Base-by-base conservation (phyloP, 2,113 vertebrate genomes). In the Oreotragus oreotragus region DNA sequence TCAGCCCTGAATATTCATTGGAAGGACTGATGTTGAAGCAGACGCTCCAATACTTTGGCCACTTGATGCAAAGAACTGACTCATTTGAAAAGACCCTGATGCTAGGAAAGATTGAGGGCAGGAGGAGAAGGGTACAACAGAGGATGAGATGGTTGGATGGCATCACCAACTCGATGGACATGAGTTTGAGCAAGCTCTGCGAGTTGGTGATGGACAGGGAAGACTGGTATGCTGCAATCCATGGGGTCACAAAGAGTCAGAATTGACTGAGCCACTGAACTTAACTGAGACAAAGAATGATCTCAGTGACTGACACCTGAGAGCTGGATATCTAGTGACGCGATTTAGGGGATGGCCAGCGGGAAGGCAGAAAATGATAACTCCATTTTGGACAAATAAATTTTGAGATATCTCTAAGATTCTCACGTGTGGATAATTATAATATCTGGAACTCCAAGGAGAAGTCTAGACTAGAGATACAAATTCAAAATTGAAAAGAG, bases 381-480 rank as follows among this genome's bases (percentile, higher is more conserved):
- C 43, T 45, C 43, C 43, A 45, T 45, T 45, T 45, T 45, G 43
- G 43, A 45, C 43, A 45, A 45, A 45, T 45, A 6, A 45, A 45
- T 45, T 45, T 45, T 45, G 43, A 45, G 43, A 45, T 45, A 45
- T 45, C 43, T 45, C 43, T 45, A 45, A 45, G 43, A 45, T 45
- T 86, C n/a, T 79, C 47, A 64, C 53, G 62, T 66, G 27, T 43
- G 88, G 64, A 94, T 51, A 13, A 77, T 84, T 39, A 94, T 13
- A 97, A 91, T 94, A 88, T 64, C 57, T 60, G n/a, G 43, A 88
- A 88, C 43, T 91, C 49, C 86, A 91, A 90, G 12, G 27, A 95
- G 58, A 97, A 97, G 39, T 66, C 53, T 12, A 91, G 77, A 14
- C 25, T 76, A 9, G 58, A 84, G 16, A 49, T 43, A 60, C 6